Percentiles rank a stretch among this genome's conserved stretches.
These are phyloP conservation scores for Sabatieria punctata DNA, from an alignment of 2,888 invertebrate species.

Conservation along the genomic window DNA sequence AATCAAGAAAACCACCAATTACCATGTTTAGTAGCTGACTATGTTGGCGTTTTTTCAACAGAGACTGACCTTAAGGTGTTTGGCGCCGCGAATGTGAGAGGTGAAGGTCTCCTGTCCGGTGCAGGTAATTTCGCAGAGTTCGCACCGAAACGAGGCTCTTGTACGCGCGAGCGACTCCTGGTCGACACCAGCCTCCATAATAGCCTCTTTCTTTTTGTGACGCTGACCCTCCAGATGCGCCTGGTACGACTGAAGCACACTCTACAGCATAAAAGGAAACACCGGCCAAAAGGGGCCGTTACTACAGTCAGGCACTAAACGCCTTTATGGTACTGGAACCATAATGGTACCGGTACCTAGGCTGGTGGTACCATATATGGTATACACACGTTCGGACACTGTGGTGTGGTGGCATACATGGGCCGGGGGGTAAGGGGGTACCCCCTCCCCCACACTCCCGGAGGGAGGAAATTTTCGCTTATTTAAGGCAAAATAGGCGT, in stretches of 20 bases:
- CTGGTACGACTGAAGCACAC: conserved; percentile 51
- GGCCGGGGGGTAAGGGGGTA: no score
- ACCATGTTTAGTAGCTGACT: no score
- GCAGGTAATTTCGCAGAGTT: conserved; percentile 93
- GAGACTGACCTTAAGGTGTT: conserved; percentile 71
- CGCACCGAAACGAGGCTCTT: conserved; percentile 63
- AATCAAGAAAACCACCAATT: no score
- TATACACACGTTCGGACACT: no score
- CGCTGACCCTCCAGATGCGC: conserved; percentile 97
- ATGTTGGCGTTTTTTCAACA: no score
- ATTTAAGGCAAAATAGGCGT: no score
- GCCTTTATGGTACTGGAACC: not conserved
- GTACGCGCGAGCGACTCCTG: conserved; percentile 2
- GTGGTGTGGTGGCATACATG: no score
- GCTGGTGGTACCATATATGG: no score
- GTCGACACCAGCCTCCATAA: conserved; percentile 50
- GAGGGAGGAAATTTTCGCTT: no score
- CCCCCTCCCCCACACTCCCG: no score
- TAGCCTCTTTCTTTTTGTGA: conserved; percentile 91
- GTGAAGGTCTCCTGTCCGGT: conserved; percentile 97
- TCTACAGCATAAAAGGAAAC: conserved; percentile 9
- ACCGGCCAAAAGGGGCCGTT: not conserved
- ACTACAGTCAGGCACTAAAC: not conserved
- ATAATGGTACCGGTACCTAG: conserved; percentile 41
- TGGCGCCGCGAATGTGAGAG: conserved; percentile 77